phyloP scores from a whole-genome alignment of 1,140 invertebrate species.

The Piezodorus guildinii region DNA sequence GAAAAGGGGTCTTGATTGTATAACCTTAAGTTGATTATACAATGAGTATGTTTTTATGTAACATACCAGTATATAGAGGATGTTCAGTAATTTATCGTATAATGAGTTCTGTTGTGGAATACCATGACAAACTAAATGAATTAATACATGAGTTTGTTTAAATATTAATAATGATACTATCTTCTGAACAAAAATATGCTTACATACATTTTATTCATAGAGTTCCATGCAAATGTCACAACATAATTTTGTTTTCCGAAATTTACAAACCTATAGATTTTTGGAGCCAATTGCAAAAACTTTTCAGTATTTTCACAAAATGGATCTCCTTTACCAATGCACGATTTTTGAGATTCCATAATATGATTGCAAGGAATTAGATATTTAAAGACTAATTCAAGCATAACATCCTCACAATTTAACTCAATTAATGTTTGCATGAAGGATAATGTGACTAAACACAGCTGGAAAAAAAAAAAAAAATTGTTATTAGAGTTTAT shows the following conservation, averaged over 20 bases:
- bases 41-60: too few relatives aligned
- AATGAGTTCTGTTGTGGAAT: too few relatives aligned
- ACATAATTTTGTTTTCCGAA: too few relatives aligned
- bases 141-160: too few relatives aligned
- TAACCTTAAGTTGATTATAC: too few relatives aligned
- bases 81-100: too few relatives aligned
- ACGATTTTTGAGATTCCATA: conserved; percentile 67
- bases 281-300: conserved; percentile 68
- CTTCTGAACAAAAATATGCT: too few relatives aligned
- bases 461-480: conserved; percentile 51
- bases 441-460: conserved; percentile 77
- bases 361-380: conserved; percentile 81
- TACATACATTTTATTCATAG: background rate
- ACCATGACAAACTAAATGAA: too few relatives aligned
- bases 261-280: conserved; percentile 26
- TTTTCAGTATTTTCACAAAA: conserved; percentile 72
- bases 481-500: background rate
- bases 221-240: background rate
- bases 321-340: conserved; percentile 63
- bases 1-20: too few relatives aligned
- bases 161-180: too few relatives aligned
- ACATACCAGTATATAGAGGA: too few relatives aligned
- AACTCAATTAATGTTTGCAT: conserved; percentile 84
- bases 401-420: conserved; percentile 95
- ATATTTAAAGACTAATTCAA: conserved; percentile 80